phyloP scores from a whole-genome alignment of 2,113 vertebrate genomes.

The Triplophysa rosa region DNA sequence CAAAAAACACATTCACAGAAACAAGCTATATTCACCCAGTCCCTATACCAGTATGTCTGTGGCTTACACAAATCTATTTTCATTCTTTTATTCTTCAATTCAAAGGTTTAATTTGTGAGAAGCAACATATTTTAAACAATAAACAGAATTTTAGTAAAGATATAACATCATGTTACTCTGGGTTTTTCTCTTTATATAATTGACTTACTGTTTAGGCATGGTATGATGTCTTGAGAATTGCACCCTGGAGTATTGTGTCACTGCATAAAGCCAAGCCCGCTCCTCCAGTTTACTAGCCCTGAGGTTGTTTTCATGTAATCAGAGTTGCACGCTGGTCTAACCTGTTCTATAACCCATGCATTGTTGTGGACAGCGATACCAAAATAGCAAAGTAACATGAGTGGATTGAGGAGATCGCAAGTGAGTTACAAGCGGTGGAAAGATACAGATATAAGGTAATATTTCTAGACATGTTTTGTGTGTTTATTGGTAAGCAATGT shows the following conservation, averaged over 20 bases:
- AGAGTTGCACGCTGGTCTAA: background rate
- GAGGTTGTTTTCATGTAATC: background rate
- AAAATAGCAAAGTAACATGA: background rate
- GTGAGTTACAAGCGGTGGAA: conserved; percentile 23
- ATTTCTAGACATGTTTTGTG: background rate
- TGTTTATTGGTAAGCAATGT: background rate
- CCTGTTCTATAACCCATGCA: background rate
- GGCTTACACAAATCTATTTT: too few relatives aligned
- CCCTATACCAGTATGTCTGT: too few relatives aligned
- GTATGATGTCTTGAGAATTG: background rate
- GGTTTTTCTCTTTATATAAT: background rate
- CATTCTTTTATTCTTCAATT: too few relatives aligned
- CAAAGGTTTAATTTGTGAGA: too few relatives aligned
- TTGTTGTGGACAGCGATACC: background rate
- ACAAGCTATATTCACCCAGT: too few relatives aligned
- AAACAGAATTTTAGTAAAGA: background rate
- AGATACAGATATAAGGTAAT: conserved; percentile 22
- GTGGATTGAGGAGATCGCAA: background rate
- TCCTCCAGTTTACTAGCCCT: background rate
- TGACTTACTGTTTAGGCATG: background rate
- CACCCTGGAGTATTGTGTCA: background rate
- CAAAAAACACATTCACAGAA: too few relatives aligned
- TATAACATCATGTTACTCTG: background rate
- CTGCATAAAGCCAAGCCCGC: background rate
- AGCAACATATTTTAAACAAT: background rate